A percentile compares a stretch with the other conserved stretches of the same genome.
These are phyloP conservation scores for Unio delphinus DNA, from an alignment of 2,888 invertebrate genomes.

Conservation along the genomic window DNA sequence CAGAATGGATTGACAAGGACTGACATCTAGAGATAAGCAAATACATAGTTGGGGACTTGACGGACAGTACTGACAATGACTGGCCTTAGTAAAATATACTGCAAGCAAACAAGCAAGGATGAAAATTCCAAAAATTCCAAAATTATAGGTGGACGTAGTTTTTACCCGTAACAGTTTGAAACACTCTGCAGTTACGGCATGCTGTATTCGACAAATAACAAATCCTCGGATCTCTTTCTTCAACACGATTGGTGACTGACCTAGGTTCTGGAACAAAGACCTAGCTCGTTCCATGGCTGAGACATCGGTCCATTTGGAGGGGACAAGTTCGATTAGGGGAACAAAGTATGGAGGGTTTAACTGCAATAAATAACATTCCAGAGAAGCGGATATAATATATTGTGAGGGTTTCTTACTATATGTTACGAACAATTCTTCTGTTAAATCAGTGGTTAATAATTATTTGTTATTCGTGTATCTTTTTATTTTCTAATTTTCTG, in stretches of 20 bases:
- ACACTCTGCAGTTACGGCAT: constrained; percentile 92
- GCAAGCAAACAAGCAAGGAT: no score
- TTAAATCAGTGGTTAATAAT: not conserved
- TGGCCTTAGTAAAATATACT: no score
- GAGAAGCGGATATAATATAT: not conserved
- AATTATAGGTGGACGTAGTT: no score
- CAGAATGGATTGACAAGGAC: no score
- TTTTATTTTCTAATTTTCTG: no score
- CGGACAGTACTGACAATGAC: no score
- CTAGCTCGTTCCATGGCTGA: constrained; percentile 83
- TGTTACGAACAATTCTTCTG: no score
- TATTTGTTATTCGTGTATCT: not conserved
- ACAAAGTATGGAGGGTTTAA: constrained; percentile 97
- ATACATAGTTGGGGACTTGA: no score
- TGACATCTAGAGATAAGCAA: no score
- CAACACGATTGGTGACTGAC: constrained; percentile 90
- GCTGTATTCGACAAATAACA: constrained; percentile 94
- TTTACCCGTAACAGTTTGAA: constrained; percentile 83
- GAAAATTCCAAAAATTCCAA: no score
- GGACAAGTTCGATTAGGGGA: constrained; percentile 92
- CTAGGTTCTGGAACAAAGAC: constrained; percentile 86
- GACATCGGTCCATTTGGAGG: constrained; percentile 91
- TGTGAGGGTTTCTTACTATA: no score
- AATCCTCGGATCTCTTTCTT: constrained; percentile 91
- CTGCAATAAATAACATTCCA: constrained; percentile 52